phyloP scores from a whole-genome alignment of 2,797 vertebrate species.

The Triplophysa bombifrons region DNA sequence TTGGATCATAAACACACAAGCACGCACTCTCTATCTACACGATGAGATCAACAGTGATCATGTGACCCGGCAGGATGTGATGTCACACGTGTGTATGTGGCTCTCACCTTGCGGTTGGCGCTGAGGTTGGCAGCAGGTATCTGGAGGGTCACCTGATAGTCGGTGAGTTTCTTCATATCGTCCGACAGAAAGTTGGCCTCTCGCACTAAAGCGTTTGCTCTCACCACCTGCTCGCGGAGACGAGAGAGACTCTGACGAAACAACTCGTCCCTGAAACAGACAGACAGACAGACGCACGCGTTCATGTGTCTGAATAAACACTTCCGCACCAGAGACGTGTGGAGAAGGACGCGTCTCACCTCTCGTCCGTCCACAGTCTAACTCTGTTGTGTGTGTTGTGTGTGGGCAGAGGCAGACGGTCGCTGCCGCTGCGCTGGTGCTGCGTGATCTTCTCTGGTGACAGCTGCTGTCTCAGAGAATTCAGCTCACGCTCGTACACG shows the following conservation, averaged over 20 bases:
- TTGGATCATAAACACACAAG: no score
- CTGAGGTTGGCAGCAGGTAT: conserved; percentile 97
- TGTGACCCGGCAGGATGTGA: no score
- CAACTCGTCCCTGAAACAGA: conserved; percentile 86
- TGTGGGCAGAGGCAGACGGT: conserved; percentile 83
- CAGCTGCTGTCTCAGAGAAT: conserved; percentile 92
- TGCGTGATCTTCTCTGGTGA: conserved; percentile 83
- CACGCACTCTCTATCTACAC: no score
- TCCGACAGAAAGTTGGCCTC: conserved; percentile 96
- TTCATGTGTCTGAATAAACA: background rate
- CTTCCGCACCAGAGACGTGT: background rate
- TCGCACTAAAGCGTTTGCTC: conserved; percentile 93
- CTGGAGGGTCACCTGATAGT: conserved; percentile 98
- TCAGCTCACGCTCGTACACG: conserved; percentile 94
- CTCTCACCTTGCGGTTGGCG: conserved; percentile 93
- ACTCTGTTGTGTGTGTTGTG: conserved; percentile 86
- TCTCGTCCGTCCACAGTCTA: conserved; percentile 93
- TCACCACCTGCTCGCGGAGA: conserved; percentile 94
- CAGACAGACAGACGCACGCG: conserved; percentile 32
- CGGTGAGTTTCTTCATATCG: conserved; percentile 93
- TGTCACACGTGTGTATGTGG: background rate
- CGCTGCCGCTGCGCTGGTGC: conserved; percentile 82
- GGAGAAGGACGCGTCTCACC: conserved; percentile 70
- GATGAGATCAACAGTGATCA: background rate
- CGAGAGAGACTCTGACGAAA: conserved; percentile 95